Evolutionary conservation across 2,113 vertebrate genomes (phyloP), one percentile per base, ranked within the genome.

Genomic region (Alectura lathami): DNA sequence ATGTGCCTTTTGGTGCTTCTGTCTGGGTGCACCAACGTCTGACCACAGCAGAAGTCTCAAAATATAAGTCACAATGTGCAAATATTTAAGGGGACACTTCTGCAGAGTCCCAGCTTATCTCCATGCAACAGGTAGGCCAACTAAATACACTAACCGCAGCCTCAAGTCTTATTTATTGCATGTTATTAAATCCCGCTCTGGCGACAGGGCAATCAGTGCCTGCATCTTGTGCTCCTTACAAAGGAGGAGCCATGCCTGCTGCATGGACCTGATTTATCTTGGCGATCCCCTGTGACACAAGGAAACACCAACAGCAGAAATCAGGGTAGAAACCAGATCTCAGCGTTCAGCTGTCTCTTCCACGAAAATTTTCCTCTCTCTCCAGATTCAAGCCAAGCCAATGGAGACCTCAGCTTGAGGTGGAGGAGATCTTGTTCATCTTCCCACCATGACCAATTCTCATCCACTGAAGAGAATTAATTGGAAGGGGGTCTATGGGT

Each of bases 401-500:
- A 67, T 0, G 2, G 5, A 40, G 60, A 38, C 24, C 63, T 47
- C 60, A 81, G 45, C 18, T 3, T 26, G 26, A 48, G 6, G 5
- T 54, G 17, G 62, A 68, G 73, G 67, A 76, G 48, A 60, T 63
- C 57, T 76, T 47, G 22, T 6, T 13, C 15, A 60, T 40, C 50
- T 50, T 88, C 34, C 73, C 78, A 90, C 12, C 48, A 14, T 43
- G 76, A 88, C n/a, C n/a, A 34, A 48, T 70, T 56, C 81, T 66
- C 86, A 40, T 83, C 89, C 66, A 64, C 83, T 23, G 83, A 70
- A 57, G 42, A 83, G 56, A 93, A 90, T 64, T 40, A 78, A 88
- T 17, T 51, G 29, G 36, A 69, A 96, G 6, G 63, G 32, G 29
- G 4, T 32, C 83, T 89, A n/a, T 13, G 22, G 47, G 54, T 57